phyloP scores from a whole-genome alignment of 2,113 vertebrate species.

The Bambusicola thoracicus region DNA sequence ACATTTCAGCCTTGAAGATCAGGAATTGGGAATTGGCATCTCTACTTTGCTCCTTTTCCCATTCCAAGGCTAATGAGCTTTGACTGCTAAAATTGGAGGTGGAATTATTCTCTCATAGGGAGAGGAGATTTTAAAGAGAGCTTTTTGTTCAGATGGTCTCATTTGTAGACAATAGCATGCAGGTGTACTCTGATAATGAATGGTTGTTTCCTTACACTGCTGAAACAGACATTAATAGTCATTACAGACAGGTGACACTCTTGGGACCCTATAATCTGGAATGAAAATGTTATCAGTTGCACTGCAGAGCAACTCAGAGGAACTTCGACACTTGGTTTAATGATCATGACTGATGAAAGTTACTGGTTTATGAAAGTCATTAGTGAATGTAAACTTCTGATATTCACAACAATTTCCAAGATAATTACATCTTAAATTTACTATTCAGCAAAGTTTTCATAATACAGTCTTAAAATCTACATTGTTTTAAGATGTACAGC shows the following conservation, averaged over 20 bases:
- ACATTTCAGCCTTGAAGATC: not conserved
- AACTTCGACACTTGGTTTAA: not conserved
- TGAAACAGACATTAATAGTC: not conserved
- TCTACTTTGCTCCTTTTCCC: not conserved
- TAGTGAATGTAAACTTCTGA: conserved; percentile 16
- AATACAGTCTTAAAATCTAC: not conserved
- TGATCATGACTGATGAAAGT: not conserved
- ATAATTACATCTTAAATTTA: conserved; percentile 3
- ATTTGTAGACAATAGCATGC: not conserved
- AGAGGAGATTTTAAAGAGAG: not conserved
- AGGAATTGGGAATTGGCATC: not conserved
- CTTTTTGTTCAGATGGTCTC: not conserved
- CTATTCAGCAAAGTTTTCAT: not conserved
- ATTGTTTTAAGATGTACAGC: not conserved
- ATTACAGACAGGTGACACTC: not conserved
- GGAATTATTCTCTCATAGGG: not conserved
- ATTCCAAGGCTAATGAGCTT: not conserved
- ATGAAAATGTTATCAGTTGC: not conserved
- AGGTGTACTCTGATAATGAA: not conserved
- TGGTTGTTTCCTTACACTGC: not conserved
- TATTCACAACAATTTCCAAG: not conserved
- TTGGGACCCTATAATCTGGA: not conserved
- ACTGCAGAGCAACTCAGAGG: not conserved
- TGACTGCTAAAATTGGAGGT: not conserved
- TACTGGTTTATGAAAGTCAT: not conserved